Conservation (phyloP, 2,888 invertebrate genomes). For the Latrodectus hesperus region DNA sequence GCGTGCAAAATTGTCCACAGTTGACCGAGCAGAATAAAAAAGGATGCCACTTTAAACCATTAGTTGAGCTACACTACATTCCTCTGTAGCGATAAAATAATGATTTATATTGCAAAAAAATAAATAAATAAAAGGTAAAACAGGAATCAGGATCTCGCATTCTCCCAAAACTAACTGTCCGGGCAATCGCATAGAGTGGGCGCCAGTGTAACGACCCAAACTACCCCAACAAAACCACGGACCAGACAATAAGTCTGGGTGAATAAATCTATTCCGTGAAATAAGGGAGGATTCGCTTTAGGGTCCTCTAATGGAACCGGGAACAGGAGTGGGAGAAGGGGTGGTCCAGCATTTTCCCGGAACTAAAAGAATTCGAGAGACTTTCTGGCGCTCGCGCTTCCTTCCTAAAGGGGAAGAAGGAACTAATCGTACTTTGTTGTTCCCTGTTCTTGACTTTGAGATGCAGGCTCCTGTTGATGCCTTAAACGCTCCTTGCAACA, state of each 20-base stretch:
- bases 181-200: constrained; percentile 36
- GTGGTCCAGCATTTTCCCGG: constrained; percentile 15
- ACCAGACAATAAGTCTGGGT: constrained; percentile 39
- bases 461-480: too few relatives aligned
- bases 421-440: neutral
- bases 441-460: too few relatives aligned
- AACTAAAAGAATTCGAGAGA: constrained; percentile 1
- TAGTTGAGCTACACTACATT: constrained; percentile 47
- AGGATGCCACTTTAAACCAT: constrained; percentile 20
- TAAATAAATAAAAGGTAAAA: constrained; percentile 1
- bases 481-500: too few relatives aligned
- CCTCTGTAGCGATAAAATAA: constrained; percentile 27
- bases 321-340: neutral
- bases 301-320: neutral
- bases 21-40: neutral
- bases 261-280: constrained; percentile 41
- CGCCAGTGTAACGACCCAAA: constrained; percentile 57
- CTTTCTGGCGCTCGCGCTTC: neutral
- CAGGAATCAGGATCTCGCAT: neutral
- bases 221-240: neutral
- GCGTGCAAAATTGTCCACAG: neutral
- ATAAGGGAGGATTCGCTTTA: constrained; percentile 7
- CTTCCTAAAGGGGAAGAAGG: neutral
- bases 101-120: constrained; percentile 4
- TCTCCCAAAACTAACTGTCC: neutral